phyloP scores from a whole-genome alignment of 2,888 invertebrate species.

The Metallyticus violacea region DNA sequence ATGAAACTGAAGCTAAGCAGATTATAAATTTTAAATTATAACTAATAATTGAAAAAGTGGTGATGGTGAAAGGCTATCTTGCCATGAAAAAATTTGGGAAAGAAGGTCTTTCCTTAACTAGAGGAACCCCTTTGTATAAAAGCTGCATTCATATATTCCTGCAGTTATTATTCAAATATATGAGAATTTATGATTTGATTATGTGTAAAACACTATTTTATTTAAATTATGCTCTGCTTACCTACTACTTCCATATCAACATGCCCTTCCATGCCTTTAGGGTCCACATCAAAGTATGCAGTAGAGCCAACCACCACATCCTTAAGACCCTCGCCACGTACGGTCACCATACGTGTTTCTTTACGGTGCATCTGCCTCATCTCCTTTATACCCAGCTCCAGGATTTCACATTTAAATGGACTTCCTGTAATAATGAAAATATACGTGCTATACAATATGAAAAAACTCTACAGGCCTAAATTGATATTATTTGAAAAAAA shows the following conservation, averaged over 20 bases:
- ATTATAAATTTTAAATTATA: too few relatives aligned
- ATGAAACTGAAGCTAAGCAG: too few relatives aligned
- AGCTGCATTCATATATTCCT: too few relatives aligned
- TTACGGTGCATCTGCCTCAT: conserved; percentile 36
- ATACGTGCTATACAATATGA: too few relatives aligned
- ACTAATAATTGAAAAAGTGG: too few relatives aligned
- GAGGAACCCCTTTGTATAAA: too few relatives aligned
- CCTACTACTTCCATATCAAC: conserved; percentile 52
- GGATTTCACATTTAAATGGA: conserved; percentile 79
- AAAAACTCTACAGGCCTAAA: too few relatives aligned
- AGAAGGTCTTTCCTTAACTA: too few relatives aligned
- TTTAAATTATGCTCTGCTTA: conserved; percentile 37
- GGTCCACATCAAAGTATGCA: conserved; percentile 49
- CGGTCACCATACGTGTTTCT: conserved; percentile 38
- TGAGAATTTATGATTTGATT: background rate
- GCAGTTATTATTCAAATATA: too few relatives aligned
- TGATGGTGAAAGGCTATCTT: too few relatives aligned
- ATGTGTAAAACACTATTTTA: background rate
- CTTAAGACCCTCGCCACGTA: conserved; percentile 47
- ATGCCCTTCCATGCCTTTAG: conserved; percentile 49
- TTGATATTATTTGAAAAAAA: too few relatives aligned
- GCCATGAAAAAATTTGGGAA: too few relatives aligned
- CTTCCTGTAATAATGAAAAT: conserved; percentile 62
- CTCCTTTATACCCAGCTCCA: conserved; percentile 46
- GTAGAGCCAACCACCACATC: conserved; percentile 47